Conservation (phyloP, 2,888 invertebrate species). For the Chironomus riparius region DNA sequence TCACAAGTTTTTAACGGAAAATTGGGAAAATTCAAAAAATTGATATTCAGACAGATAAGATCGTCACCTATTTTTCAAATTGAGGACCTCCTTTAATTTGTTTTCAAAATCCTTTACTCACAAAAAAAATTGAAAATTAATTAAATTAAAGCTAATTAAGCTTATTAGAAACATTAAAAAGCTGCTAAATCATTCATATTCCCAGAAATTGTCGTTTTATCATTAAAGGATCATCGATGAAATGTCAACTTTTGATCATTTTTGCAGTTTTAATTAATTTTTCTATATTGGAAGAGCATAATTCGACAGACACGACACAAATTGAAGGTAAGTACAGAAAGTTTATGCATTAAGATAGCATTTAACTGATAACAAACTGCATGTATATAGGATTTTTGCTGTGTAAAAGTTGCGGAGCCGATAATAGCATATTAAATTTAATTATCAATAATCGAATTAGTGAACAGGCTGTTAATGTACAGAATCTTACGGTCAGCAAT, state of each 20-base stretch:
- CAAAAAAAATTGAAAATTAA: no score
- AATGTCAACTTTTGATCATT: conserved; percentile 22
- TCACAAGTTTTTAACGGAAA: no score
- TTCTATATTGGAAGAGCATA: background rate
- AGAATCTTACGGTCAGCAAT: conserved; percentile 46
- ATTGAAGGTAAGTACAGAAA: background rate
- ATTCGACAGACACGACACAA: background rate
- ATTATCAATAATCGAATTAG: conserved; percentile 35
- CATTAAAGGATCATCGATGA: conserved; percentile 7
- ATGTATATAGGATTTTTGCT: conserved; percentile 4
- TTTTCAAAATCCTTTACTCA: no score
- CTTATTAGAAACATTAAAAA: no score
- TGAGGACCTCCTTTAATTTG: no score
- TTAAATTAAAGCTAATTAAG: no score
- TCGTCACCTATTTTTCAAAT: no score
- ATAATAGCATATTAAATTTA: background rate
- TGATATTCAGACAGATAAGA: no score
- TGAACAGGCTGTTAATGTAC: conserved; percentile 43
- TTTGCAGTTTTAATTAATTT: conserved; percentile 7
- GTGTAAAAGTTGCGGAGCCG: conserved; percentile 17
- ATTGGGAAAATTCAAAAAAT: no score
- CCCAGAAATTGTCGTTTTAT: background rate
- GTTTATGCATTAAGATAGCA: background rate
- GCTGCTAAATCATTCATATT: no score
- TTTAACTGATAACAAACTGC: background rate